Evolutionary conservation across 2,113 vertebrate genomes (phyloP).

Genomic region (Gambusia holbrooki): DNA sequence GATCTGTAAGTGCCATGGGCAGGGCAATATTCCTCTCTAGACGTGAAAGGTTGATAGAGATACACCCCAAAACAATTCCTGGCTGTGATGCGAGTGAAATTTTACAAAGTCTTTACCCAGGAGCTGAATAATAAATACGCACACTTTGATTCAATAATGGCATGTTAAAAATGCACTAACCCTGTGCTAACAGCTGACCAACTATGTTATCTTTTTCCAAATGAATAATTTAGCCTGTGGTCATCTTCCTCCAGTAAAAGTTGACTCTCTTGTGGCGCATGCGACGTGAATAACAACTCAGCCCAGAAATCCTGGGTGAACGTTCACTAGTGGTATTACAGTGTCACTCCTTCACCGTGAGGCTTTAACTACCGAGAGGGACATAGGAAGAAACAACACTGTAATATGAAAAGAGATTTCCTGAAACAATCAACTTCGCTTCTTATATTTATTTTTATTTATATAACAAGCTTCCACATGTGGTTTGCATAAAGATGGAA

Average conservation of each 20-base stretch:
- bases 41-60: too few relatives aligned
- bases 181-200: not conserved
- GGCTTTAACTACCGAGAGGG: constrained; percentile 11
- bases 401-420: too few relatives aligned
- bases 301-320: not conserved
- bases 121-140: not conserved
- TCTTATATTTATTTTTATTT: not conserved
- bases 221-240: not conserved
- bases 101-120: too few relatives aligned
- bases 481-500: too few relatives aligned
- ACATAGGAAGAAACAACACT: not conserved
- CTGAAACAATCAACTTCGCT: too few relatives aligned
- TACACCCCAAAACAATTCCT: too few relatives aligned
- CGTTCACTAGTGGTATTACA: not conserved
- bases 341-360: not conserved
- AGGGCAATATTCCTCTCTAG: too few relatives aligned
- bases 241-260: constrained; percentile 13
- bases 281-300: constrained; percentile 21
- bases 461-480: not conserved
- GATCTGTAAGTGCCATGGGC: too few relatives aligned
- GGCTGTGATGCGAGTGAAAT: too few relatives aligned
- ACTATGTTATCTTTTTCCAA: not conserved
- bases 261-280: not conserved
- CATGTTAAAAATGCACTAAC: not conserved
- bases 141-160: not conserved